Evolutionary conservation across 2,113 vertebrate species (phyloP).

Genomic region (Ranitomeya variabilis): DNA sequence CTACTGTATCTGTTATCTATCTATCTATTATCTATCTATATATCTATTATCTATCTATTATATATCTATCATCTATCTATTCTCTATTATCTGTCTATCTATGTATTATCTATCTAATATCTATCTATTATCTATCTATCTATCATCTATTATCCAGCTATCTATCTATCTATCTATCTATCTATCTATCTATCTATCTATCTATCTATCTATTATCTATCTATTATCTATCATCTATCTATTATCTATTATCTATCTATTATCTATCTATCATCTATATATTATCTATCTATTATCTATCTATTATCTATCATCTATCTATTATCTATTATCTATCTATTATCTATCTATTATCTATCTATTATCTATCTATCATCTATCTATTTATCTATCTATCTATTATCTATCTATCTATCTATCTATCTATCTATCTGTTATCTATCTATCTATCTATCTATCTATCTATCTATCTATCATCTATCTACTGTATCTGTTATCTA

Average conservation of each 20-base stretch:
- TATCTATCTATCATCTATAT: background rate
- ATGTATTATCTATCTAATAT: too few relatives aligned
- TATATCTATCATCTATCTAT: too few relatives aligned
- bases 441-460: conserved; percentile 10
- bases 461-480: background rate
- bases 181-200: background rate
- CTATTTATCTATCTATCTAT: background rate
- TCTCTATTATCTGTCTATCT: too few relatives aligned
- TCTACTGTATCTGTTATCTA: background rate
- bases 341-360: background rate
- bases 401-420: background rate
- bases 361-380: background rate
- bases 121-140: too few relatives aligned
- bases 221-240: background rate
- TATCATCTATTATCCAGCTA: too few relatives aligned
- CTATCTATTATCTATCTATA: too few relatives aligned
- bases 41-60: too few relatives aligned
- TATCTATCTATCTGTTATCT: background rate
- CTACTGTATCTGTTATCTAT: too few relatives aligned
- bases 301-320: background rate
- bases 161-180: too few relatives aligned
- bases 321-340: background rate
- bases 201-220: background rate
- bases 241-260: background rate
- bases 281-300: conserved; percentile 6